These are phyloP conservation scores for Zapus hudsonius DNA, from an alignment of 2,113 vertebrate genomes.

Conservation along the genomic window DNA sequence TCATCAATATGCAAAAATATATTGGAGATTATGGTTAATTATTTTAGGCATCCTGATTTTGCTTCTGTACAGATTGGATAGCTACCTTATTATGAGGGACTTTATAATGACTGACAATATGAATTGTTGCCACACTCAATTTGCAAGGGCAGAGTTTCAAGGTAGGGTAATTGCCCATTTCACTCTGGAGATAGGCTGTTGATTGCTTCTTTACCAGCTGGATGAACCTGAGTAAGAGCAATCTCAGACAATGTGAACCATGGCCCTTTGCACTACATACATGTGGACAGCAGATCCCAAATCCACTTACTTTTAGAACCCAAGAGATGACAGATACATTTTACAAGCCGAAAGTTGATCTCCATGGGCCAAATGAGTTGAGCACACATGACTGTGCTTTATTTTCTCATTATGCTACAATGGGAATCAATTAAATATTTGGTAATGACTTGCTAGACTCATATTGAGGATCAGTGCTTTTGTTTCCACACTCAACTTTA, in stretches of 20 bases:
- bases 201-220: conserved; percentile 73
- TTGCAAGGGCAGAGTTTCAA: conserved; percentile 70
- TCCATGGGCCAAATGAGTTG: not conserved
- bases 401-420: not conserved
- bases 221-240: conserved; percentile 58
- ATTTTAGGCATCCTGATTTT: conserved; percentile 36
- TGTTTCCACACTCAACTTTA: not conserved
- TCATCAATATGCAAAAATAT: not conserved
- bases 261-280: conserved; percentile 19
- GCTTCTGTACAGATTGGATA: not conserved
- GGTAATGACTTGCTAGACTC: not conserved
- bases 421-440: not conserved
- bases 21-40: not conserved
- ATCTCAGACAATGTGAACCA: conserved; percentile 71
- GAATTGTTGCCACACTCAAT: conserved; percentile 72
- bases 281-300: conserved; percentile 23
- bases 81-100: conserved; percentile 43
- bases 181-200: conserved; percentile 57
- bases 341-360: conserved; percentile 43
- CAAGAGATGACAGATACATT: conserved; percentile 1
- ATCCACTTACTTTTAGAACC: conserved; percentile 36
- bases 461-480: not conserved
- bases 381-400: not conserved
- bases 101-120: conserved; percentile 61
- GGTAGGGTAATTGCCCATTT: conserved; percentile 69